Conservation (phyloP, 2,888 invertebrate species). For the Limulus polyphemus region DNA sequence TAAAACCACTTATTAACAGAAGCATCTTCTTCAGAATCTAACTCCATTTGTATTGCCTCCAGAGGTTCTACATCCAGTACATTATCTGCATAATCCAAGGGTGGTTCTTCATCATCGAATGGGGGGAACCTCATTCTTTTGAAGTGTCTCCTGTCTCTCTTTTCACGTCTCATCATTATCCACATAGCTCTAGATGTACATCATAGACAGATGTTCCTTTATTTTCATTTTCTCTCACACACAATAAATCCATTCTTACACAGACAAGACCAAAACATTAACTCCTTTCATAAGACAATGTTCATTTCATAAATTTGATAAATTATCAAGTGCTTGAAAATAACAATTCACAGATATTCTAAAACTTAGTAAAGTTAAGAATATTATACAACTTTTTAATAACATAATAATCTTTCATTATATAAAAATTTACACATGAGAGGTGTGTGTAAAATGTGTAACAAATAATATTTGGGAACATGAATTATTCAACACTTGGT, state of each 20-base stretch:
- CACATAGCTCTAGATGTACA: conserved; percentile 71
- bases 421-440: no score
- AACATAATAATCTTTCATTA: no score
- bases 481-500: neutral
- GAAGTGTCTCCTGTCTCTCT: conserved; percentile 94
- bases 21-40: conserved; percentile 70
- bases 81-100: conserved; percentile 97
- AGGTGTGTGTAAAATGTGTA: neutral
- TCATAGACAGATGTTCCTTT: neutral
- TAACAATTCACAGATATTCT: no score
- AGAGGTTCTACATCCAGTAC: conserved; percentile 96
- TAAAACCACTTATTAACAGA: conserved; percentile 89
- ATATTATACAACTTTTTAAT: no score
- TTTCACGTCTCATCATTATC: conserved; percentile 99
- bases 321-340: no score
- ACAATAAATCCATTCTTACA: no score
- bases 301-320: no score
- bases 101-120: conserved; percentile 99
- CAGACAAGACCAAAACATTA: no score
- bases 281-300: no score
- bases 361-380: no score
- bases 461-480: conserved; percentile 12
- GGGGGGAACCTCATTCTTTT: conserved; percentile 99
- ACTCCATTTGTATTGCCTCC: conserved; percentile 96
- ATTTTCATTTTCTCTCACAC: no score